Evolutionary conservation across 2,888 invertebrate genomes (phyloP).

Genomic region (Oxyteleia sp.): DNA sequence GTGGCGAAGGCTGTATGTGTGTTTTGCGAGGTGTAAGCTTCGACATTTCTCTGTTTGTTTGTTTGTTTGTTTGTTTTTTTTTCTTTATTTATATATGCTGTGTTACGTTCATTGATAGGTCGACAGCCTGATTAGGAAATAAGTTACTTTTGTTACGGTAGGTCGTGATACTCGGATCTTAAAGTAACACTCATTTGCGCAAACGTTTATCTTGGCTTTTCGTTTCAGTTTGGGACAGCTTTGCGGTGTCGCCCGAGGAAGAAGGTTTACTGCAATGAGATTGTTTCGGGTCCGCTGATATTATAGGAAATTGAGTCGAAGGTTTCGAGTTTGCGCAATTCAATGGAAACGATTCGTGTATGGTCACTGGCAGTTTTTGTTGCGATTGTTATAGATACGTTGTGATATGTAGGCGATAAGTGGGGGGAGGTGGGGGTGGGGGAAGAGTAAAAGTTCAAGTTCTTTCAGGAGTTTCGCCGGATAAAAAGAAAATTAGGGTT

Average conservation of each 20-base stretch:
- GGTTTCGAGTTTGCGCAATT: not conserved
- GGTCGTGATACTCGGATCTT: conserved; percentile 3
- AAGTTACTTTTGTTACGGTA: conserved; percentile 35
- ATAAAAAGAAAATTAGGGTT: too few relatives aligned
- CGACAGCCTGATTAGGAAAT: conserved; percentile 82
- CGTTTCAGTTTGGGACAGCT: not conserved
- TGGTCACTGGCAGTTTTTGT: conserved; percentile 31
- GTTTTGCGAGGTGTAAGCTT: conserved; percentile 83
- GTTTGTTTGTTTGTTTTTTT: too few relatives aligned
- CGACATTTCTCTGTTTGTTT: too few relatives aligned
- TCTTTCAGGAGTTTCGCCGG: too few relatives aligned
- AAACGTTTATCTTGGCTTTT: conserved; percentile 28
- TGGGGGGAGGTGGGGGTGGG: too few relatives aligned
- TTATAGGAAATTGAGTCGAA: not conserved
- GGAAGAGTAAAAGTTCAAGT: too few relatives aligned
- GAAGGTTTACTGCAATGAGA: not conserved
- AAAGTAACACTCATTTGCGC: conserved; percentile 22
- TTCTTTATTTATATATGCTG: conserved; percentile 46
- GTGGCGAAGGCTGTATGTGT: conserved; percentile 80
- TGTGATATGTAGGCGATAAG: too few relatives aligned
- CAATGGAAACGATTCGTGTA: not conserved
- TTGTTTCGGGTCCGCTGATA: conserved; percentile 4
- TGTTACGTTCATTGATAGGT: conserved; percentile 78
- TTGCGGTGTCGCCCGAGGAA: too few relatives aligned
- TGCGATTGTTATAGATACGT: too few relatives aligned